Percentiles rank a stretch among this genome's conserved stretches.
These are phyloP conservation scores for Drosophila dunni DNA, from an alignment of 1,140 invertebrate genomes.

Conservation along the genomic window DNA sequence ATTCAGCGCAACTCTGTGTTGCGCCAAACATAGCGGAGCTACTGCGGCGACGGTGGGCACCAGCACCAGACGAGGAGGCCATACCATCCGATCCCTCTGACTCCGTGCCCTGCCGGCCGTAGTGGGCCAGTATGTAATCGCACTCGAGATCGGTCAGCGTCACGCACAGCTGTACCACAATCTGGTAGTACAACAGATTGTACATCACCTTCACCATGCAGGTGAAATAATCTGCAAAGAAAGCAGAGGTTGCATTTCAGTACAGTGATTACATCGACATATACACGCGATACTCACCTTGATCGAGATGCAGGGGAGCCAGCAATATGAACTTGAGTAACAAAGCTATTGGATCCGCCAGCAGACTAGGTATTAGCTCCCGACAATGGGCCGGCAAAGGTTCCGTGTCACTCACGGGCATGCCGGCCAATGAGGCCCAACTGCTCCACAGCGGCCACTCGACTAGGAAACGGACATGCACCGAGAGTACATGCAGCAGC, in stretches of 20 bases:
- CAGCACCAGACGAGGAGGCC: not conserved
- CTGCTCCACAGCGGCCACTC: constrained; percentile 88
- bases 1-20: constrained; percentile 54
- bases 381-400: constrained; percentile 78
- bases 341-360: constrained; percentile 93
- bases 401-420: constrained; percentile 73
- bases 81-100: not conserved
- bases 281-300: no score
- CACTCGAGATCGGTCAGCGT: constrained; percentile 86
- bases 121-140: constrained; percentile 75
- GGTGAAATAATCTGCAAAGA: constrained; percentile 91
- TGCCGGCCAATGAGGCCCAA: constrained; percentile 88
- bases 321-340: constrained; percentile 94
- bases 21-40: constrained; percentile 25
- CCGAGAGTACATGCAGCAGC: constrained; percentile 93
- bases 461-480: constrained; percentile 91
- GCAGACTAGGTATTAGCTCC: constrained; percentile 85
- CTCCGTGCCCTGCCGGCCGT: constrained; percentile 10
- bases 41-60: constrained; percentile 13
- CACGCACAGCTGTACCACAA: constrained; percentile 89
- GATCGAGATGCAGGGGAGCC: constrained; percentile 93
- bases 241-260: no score
- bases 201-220: constrained; percentile 94
- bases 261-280: no score
- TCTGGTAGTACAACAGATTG: constrained; percentile 95